A percentile compares a stretch with the other conserved stretches of the same genome.
Evolutionary conservation across 2,113 vertebrate genomes (phyloP).

Genomic region (Oxyruncus cristatus): DNA sequence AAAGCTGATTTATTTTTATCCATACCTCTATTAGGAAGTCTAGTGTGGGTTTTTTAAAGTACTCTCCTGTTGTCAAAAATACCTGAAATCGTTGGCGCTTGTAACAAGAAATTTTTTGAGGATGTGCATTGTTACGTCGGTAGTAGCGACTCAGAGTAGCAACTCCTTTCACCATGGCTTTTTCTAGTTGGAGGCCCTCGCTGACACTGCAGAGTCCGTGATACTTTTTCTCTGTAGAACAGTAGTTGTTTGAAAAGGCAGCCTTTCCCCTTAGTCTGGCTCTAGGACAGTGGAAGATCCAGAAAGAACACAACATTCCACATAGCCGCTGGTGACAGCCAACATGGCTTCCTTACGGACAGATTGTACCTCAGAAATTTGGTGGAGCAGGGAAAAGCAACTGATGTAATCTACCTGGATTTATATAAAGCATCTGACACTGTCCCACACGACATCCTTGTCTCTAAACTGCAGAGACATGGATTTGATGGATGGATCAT

Average conservation of each 20-base stretch:
- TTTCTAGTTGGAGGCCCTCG: neutral
- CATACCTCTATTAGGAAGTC: neutral
- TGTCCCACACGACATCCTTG: neutral
- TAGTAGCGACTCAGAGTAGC: neutral
- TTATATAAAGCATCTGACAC: neutral
- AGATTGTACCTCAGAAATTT: neutral
- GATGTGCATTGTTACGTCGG: neutral
- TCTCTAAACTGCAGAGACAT: neutral
- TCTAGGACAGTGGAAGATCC: neutral
- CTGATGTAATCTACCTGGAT: neutral
- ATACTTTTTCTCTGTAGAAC: neutral
- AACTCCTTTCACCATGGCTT: neutral
- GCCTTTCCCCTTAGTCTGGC: neutral
- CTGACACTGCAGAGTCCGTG: neutral
- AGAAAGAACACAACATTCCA: neutral
- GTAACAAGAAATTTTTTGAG: neutral
- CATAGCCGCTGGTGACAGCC: neutral
- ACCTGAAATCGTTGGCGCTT: slow-evolving; percentile 7
- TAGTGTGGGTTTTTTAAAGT: neutral
- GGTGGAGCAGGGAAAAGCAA: neutral
- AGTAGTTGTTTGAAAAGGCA: neutral
- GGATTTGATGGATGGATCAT: neutral
- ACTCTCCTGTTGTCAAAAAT: neutral
- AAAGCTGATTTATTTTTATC: slow-evolving; percentile 28
- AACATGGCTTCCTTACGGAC: neutral